phyloP scores from a whole-genome alignment of 1,140 invertebrate genomes.

The Chrysoperla carnea region DNA sequence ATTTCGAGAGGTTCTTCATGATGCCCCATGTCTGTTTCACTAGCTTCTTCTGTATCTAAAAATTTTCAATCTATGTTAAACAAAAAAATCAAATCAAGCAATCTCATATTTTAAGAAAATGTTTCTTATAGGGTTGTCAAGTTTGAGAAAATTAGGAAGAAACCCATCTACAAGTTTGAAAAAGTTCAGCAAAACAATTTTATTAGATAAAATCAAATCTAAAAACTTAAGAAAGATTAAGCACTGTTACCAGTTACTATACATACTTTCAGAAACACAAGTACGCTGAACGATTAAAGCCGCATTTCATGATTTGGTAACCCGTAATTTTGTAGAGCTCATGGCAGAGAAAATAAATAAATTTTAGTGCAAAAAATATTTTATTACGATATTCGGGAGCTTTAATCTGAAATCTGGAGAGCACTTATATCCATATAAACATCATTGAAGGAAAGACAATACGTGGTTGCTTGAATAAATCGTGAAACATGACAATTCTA shows the following conservation, averaged over 20 bases:
- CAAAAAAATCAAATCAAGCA: background rate
- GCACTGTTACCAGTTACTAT: too few relatives aligned
- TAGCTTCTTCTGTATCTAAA: constrained; percentile 78
- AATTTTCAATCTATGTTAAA: constrained; percentile 3
- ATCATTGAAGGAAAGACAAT: too few relatives aligned
- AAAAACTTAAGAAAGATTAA: background rate
- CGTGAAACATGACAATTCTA: too few relatives aligned
- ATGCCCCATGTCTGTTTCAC: constrained; percentile 69
- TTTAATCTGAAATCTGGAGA: too few relatives aligned
- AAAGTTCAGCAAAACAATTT: background rate
- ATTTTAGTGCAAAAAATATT: too few relatives aligned
- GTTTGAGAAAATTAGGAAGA: background rate
- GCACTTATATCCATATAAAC: background rate
- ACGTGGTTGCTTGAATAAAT: too few relatives aligned
- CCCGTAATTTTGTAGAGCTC: too few relatives aligned
- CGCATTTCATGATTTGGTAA: too few relatives aligned
- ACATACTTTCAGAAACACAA: too few relatives aligned
- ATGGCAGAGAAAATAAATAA: too few relatives aligned
- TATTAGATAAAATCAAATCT: background rate
- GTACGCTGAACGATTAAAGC: too few relatives aligned
- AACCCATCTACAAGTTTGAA: background rate
- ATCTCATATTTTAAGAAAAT: background rate
- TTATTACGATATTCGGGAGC: too few relatives aligned
- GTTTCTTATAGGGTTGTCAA: background rate
- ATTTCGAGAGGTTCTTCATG: constrained; percentile 68